phyloP scores from a whole-genome alignment of 2,888 invertebrate species.

The Invenusta paracnida region DNA sequence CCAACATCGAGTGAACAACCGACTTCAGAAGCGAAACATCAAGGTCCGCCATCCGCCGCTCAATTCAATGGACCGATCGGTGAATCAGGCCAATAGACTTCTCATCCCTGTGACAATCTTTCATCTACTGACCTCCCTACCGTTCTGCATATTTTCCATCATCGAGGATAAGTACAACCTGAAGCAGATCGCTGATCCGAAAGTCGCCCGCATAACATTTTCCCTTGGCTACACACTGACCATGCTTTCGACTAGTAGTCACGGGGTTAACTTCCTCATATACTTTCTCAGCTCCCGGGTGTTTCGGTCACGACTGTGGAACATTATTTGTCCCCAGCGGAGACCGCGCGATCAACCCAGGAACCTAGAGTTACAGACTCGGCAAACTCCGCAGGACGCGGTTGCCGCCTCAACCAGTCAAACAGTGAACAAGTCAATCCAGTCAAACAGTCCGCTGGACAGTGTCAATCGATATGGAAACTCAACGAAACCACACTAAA shows the following conservation, averaged over 20 bases:
- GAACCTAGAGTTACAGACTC: too few species aligned
- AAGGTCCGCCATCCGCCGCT: not conserved
- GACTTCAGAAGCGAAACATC: not conserved
- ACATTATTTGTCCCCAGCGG: not conserved
- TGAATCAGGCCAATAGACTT: conserved; percentile 42
- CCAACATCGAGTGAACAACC: not conserved
- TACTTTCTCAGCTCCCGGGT: conserved; percentile 35
- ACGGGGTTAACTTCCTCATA: conserved; percentile 39
- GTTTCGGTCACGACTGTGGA: conserved; percentile 13
- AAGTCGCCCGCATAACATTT: not conserved
- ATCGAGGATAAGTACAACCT: conserved; percentile 39
- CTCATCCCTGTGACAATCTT: conserved; percentile 43
- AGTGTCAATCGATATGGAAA: too few species aligned
- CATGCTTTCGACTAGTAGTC: conserved; percentile 33
- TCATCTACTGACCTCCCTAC: conserved; percentile 41
- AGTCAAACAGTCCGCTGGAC: too few species aligned
- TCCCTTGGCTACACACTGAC: not conserved
- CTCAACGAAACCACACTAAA: too few species aligned
- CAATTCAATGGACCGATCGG: not conserved
- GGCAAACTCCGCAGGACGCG: too few species aligned
- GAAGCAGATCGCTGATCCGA: conserved; percentile 27
- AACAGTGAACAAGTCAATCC: too few species aligned
- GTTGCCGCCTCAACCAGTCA: too few species aligned
- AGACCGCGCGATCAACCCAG: too few species aligned
- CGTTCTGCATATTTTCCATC: conserved; percentile 42